phyloP scores from a whole-genome alignment of 2,113 vertebrate genomes.

The Castor canadensis region DNA sequence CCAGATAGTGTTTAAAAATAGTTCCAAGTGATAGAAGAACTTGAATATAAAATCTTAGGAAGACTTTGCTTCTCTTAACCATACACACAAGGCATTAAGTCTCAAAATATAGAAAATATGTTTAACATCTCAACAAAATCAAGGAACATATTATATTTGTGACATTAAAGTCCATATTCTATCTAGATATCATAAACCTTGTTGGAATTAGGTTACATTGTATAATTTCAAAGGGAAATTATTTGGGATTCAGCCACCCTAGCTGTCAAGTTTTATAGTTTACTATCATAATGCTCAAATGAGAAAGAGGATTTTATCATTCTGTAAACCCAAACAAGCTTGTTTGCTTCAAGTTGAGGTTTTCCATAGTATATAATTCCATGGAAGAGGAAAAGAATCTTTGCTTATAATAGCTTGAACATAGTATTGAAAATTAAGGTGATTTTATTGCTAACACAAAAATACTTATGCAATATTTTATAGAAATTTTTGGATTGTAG shows the following conservation, averaged over 20 bases:
- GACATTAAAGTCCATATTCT: background rate
- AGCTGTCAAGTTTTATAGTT: background rate
- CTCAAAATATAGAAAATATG: background rate
- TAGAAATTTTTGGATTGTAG: background rate
- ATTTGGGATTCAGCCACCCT: background rate
- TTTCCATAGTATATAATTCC: background rate
- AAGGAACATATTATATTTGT: background rate
- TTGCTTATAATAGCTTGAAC: background rate
- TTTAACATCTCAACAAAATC: background rate
- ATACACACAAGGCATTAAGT: background rate
- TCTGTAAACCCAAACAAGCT: background rate
- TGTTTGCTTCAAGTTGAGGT: background rate
- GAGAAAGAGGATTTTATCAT: background rate
- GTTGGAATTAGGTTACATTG: background rate
- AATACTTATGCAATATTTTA: background rate
- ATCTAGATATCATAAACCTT: background rate
- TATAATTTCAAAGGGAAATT: background rate
- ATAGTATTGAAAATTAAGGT: background rate
- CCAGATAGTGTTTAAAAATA: constrained; percentile 58
- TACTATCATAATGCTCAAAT: background rate
- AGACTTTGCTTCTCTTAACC: background rate
- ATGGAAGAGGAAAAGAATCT: background rate
- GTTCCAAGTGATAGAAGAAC: background rate
- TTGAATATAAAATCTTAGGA: constrained; percentile 18
- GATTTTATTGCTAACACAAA: background rate